phyloP scores from a whole-genome alignment of 1,140 invertebrate genomes.

The Paracyclopina nana region DNA sequence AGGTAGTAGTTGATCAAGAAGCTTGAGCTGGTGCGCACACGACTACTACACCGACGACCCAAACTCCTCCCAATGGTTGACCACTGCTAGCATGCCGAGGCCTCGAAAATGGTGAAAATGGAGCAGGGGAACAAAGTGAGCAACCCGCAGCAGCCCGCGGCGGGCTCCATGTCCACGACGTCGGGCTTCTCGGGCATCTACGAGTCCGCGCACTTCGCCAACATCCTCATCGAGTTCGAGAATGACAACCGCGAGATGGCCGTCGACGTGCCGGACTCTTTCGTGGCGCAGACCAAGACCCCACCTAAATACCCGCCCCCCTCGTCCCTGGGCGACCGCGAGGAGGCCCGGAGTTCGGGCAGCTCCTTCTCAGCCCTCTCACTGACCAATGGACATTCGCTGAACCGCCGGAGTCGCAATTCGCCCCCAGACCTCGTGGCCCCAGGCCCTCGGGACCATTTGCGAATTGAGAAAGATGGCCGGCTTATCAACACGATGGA shows the following conservation, averaged over 20 bases:
- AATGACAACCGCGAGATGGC: constrained; percentile 60
- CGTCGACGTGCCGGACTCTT: constrained; percentile 89
- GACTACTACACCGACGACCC: too few relatives aligned
- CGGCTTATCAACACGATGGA: constrained; percentile 31
- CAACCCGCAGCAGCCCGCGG: too few relatives aligned
- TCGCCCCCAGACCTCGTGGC: constrained; percentile 43
- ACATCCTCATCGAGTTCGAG: constrained; percentile 26
- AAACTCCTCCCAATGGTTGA: too few relatives aligned
- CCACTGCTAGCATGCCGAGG: too few relatives aligned
- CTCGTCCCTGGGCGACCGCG: constrained; percentile 23
- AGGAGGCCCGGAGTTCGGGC: too few relatives aligned
- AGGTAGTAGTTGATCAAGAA: too few relatives aligned
- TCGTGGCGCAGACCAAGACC: constrained; percentile 71
- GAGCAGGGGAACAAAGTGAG: too few relatives aligned
- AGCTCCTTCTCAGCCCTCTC: constrained; percentile 19
- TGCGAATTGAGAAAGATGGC: constrained; percentile 38
- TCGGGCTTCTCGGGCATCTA: too few relatives aligned
- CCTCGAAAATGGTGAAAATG: too few relatives aligned
- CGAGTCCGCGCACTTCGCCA: constrained; percentile 22
- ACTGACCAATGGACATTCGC: constrained; percentile 21
- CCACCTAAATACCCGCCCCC: constrained; percentile 44
- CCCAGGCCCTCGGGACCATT: constrained; percentile 42
- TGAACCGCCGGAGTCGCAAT: constrained; percentile 27
- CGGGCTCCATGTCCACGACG: too few relatives aligned
- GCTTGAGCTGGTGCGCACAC: too few relatives aligned